Conservation (phyloP, 2,797 vertebrate genomes). For the Ciconia nigra region DNA sequence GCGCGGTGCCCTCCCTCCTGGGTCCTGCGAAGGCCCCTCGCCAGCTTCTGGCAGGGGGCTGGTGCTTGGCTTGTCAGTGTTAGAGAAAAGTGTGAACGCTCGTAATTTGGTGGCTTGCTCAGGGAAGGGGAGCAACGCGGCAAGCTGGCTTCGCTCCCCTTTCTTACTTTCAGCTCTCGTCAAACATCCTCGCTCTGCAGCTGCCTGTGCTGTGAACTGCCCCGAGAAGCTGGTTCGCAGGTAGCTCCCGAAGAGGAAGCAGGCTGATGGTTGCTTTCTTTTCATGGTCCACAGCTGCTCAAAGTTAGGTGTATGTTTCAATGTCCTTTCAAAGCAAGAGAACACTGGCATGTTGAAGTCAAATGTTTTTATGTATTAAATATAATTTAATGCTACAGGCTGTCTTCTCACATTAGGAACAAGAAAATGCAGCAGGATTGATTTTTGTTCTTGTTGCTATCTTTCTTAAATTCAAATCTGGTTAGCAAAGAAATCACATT, state of each 20-base stretch:
- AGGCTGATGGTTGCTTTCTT: not conserved
- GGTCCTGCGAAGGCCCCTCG: not conserved
- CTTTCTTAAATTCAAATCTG: not conserved
- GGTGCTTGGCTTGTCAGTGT: not conserved
- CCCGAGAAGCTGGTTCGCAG: not conserved
- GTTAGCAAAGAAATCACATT: accelerated
- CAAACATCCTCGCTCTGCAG: accelerated
- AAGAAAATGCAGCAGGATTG: too few relatives aligned
- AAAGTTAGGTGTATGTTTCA: not conserved
- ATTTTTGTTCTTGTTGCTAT: not conserved
- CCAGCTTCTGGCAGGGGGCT: too few relatives aligned
- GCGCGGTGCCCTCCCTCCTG: too few relatives aligned
- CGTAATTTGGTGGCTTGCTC: accelerated
- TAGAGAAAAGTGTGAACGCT: accelerated
- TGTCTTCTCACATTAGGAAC: accelerated
- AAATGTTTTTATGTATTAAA: accelerated
- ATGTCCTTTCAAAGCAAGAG: not conserved
- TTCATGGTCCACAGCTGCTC: accelerated
- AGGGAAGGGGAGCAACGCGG: accelerated
- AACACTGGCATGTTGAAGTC: accelerated
- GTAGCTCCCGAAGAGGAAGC: accelerated
- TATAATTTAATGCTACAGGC: too few relatives aligned
- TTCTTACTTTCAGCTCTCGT: accelerated
- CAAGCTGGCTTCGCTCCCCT: not conserved
- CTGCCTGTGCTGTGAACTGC: accelerated